Base-by-base conservation (phyloP, 2,797 vertebrate species). In the Columba guinea region DNA sequence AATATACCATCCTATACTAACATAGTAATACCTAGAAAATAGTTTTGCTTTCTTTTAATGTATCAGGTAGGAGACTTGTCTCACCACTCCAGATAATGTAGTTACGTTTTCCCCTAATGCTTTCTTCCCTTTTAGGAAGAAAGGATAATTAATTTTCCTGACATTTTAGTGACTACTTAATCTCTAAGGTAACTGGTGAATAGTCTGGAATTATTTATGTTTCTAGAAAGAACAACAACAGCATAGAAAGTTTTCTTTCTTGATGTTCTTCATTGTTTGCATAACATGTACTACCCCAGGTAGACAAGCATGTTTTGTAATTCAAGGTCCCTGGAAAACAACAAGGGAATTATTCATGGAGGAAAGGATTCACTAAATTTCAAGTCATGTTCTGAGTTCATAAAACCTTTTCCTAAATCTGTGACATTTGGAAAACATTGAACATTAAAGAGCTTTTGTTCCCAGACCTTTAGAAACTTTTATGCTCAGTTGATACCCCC, bases 131-230 rank as follows among this genome's bases (percentile, higher is more conserved):
- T 46, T 46, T 46, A 46, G 44, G 44, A 58, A 30, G 78, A 77
- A 27, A 60, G 30, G 22, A 39, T 82, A 81, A 90, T 91, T 90
- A 88, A 82, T 93, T 94, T 93, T 56, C 67, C 63, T 49, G 27
- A 35, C 0, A 22, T 13, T 84, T 89, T 89, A 81, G 37, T 18
- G 32, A 24, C 44, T 84, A 69, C 24, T 59, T 92, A 23, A 63
- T 95, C 83, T 86, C 56, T 87, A 74, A 91, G 63, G 55, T 86
- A 93, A 76, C 76, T 88, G 13, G 24, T 84, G 79, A 91, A 65
- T 76, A 90, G 23, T 46, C 65, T 88, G 55, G 30, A 32, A 77
- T 74, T 70, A 79, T 90, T 93, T 91, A 34, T 34, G 2, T 73
- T 93, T 94, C 63, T 87, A 55, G n/a, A 73, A 84, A 88, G 70